Evolutionary conservation across 1,140 invertebrate species (phyloP), one percentile per base, ranked within the genome.

Genomic region (Lepidurus apus): DNA sequence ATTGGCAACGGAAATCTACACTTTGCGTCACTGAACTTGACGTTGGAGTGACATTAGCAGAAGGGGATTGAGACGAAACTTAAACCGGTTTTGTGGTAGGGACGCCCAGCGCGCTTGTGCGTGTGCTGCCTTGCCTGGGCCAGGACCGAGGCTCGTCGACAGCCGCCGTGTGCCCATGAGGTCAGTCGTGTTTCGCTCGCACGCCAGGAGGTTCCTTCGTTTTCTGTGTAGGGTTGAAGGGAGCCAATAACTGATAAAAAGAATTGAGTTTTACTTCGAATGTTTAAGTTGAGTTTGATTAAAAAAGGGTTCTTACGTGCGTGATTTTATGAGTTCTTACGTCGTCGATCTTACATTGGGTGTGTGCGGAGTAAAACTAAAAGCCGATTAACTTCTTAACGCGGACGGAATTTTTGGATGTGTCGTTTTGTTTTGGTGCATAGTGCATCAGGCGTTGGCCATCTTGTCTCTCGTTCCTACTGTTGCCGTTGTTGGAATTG

Each of bases 81-180:
- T 7, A 65, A 47, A 47, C 8, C 53, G 9, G 53, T 9, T 65
- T 65, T 65, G 53, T 7, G 21, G 53, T 8, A 65, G 6, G 53
- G 53, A 65, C 53, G 53, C 53, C 53, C 13, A 65, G 53, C n/a
- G 53, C 53, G 53, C 53, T 65, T 65, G 53, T 65, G 53, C 53
- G 53, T 65, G 53, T 21, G 13, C 53, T 17, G 53, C 13, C 17
- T 21, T 9, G 17, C 13, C 9, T 17, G 45, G 45, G 10, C 10
- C 45, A 47, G 45, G 17, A 0, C 45, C 45, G 45, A 47, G 45
- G 45, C 53, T 65, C 53, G 53, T 7, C 34, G 53, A 65, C 53
- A 4, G 53, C 53, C 53, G 13, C 21, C 1, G 34, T 65, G 17
- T 13, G 8, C 53, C 53, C 21, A 21, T 17, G 53, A 65, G 21